Evolutionary conservation across 2,113 vertebrate genomes (phyloP).

Genomic region (Grantiella picta): DNA sequence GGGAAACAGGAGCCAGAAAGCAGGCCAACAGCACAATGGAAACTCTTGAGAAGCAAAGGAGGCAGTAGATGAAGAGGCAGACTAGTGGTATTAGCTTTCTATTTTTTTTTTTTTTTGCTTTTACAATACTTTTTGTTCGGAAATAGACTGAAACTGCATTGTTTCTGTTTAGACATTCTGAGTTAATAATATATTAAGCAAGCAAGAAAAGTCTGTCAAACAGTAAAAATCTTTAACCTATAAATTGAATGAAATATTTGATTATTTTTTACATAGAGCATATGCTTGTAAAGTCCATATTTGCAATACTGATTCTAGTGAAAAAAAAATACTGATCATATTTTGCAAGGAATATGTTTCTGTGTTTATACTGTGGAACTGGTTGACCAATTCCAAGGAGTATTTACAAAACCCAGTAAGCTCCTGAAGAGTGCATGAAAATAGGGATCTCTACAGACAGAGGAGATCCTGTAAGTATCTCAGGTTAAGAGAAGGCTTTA

Average conservation of each 20-base stretch:
- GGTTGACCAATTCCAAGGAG: neutral
- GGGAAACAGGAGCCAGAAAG: neutral
- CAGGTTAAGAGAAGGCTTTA: neutral
- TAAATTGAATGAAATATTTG: neutral
- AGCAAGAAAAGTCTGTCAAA: neutral
- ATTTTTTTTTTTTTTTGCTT: neutral
- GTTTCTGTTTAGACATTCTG: neutral
- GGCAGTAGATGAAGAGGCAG: neutral
- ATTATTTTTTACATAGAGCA: neutral
- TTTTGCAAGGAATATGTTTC: neutral
- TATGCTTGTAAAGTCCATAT: neutral
- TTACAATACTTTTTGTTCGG: neutral
- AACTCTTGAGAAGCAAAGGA: neutral
- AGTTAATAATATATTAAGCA: neutral
- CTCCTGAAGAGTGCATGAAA: neutral
- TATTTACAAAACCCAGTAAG: neutral
- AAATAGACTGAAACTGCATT: neutral
- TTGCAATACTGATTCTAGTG: neutral
- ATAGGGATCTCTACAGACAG: neutral
- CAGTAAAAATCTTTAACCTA: neutral
- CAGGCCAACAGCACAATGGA: neutral
- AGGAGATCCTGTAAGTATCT: neutral
- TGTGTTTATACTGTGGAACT: neutral
- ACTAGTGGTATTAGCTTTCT: neutral
- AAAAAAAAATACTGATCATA: neutral